Evolutionary conservation across 2,888 invertebrate species (phyloP).

Genomic region (Ceriagrion tenellum): DNA sequence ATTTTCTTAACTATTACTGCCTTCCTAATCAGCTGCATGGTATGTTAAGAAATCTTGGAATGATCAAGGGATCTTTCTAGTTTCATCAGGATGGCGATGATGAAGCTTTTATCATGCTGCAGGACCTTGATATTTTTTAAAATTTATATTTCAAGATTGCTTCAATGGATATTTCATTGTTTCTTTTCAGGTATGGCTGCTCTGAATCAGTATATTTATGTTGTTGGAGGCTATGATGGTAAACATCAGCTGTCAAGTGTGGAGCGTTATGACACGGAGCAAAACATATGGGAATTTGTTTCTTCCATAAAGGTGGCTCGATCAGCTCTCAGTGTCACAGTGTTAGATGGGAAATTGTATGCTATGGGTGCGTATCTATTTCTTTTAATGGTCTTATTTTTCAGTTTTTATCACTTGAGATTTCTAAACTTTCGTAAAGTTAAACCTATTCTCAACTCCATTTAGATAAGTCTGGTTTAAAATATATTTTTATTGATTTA

Average conservation of each 20-base stretch:
- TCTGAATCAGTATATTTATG: slow-evolving; percentile 92
- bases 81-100: no score
- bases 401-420: no score
- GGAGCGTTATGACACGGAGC: slow-evolving; percentile 93
- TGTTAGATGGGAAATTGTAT: slow-evolving; percentile 91
- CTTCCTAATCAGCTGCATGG: no score
- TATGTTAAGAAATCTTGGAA: no score
- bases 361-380: slow-evolving; percentile 85
- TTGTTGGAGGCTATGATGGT: slow-evolving; percentile 97
- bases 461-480: not conserved
- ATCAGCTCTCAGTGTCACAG: slow-evolving; percentile 93
- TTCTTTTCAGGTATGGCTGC: slow-evolving; percentile 86
- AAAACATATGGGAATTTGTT: slow-evolving; percentile 88
- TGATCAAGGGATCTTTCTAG: no score
- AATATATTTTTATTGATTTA: no score
- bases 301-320: slow-evolving; percentile 88
- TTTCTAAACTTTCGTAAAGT: not conserved
- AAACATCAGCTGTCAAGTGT: slow-evolving; percentile 89
- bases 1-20: no score
- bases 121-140: no score
- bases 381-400: not conserved
- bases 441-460: not conserved
- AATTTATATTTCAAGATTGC: no score
- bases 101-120: no score
- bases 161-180: slow-evolving; percentile 24